A percentile compares a stretch with the other conserved stretches of the same genome.
Evolutionary conservation across 2,113 vertebrate species (phyloP).

Genomic region (Phocoena sinus): DNA sequence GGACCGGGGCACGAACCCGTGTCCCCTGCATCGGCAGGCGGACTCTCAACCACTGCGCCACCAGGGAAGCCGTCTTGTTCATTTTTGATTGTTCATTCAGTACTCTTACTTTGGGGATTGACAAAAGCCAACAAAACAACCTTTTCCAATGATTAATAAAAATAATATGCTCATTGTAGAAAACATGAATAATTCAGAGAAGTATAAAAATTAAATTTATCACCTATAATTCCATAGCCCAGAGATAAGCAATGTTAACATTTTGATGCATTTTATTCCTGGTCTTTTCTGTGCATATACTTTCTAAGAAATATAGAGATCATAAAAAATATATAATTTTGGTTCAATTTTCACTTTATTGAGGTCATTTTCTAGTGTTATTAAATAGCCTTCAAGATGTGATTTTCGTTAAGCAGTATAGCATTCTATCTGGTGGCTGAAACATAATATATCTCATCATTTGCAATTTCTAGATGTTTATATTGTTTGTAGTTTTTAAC

Average conservation of each 20-base stretch:
- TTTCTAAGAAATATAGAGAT: neutral
- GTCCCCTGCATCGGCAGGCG: no score
- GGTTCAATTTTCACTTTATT: neutral
- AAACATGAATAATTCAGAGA: neutral
- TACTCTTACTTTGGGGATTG: neutral
- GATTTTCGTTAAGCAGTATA: neutral
- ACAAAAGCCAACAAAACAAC: neutral
- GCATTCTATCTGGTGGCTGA: neutral
- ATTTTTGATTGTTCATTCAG: neutral
- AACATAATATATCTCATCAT: neutral
- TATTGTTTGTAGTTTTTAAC: slow-evolving; percentile 1
- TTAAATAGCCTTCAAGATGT: neutral
- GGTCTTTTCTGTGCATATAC: neutral
- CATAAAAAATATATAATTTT: neutral
- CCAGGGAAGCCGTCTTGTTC: neutral
- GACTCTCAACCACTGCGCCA: no score
- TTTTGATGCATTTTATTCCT: neutral
- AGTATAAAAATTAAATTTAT: slow-evolving; percentile 17
- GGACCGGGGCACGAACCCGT: no score
- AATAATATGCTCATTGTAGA: neutral
- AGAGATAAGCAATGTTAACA: neutral
- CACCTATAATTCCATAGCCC: neutral
- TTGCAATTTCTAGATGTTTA: slow-evolving; percentile 29
- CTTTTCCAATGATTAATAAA: neutral
- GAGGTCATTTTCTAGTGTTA: neutral